Evolutionary conservation across 1,140 invertebrate species (phyloP).

Genomic region (Piezodorus guildinii): DNA sequence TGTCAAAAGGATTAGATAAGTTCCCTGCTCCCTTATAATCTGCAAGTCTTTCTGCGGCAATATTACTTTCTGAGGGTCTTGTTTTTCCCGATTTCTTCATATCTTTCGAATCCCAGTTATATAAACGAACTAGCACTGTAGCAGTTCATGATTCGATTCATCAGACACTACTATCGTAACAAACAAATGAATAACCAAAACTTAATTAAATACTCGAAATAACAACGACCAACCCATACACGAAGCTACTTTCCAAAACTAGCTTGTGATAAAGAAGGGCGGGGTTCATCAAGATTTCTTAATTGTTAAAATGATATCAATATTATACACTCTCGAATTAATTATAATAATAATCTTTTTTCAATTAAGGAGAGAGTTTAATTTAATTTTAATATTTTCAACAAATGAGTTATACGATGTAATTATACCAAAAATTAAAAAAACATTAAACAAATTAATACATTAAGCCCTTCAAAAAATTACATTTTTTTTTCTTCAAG

Average conservation of each 20-base stretch:
- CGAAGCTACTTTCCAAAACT: conserved; percentile 7
- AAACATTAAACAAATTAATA: no score
- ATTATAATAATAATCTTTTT: no score
- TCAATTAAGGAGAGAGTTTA: no score
- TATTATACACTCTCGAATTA: no score
- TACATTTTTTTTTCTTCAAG: no score
- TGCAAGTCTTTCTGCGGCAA: conserved; percentile 34
- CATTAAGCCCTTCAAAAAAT: no score
- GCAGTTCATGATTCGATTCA: background rate
- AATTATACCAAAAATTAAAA: no score
- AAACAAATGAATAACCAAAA: background rate
- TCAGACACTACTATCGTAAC: background rate
- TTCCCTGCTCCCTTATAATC: conserved; percentile 32
- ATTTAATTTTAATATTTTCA: no score
- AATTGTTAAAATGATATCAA: no score
- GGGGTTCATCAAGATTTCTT: conserved; percentile 10
- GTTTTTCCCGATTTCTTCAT: conserved; percentile 26
- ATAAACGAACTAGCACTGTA: background rate
- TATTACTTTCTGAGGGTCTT: conserved; percentile 31
- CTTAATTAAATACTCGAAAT: background rate
- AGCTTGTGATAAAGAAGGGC: conserved; percentile 6
- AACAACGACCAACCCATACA: background rate
- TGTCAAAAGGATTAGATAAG: conserved; percentile 6
- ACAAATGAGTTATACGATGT: no score
- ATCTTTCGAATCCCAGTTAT: conserved; percentile 5